Conservation (phyloP, 2,888 invertebrate genomes). For the Idaea dimidiata region DNA sequence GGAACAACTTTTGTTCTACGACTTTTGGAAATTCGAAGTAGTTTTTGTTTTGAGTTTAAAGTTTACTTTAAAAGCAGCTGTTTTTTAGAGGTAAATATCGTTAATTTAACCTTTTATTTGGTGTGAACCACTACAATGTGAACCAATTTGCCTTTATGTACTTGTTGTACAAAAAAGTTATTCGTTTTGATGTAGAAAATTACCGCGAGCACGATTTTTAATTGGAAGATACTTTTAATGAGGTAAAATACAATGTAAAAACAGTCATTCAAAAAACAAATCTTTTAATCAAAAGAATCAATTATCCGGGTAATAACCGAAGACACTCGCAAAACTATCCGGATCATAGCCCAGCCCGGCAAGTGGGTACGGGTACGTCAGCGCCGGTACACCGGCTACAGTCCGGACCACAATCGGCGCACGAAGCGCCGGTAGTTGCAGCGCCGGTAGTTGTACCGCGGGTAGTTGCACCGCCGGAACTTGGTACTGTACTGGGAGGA, state of each 20-base stretch:
- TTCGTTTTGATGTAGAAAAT: too few relatives aligned
- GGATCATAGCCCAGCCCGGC: constrained; percentile 29
- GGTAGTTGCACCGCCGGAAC: constrained; percentile 7
- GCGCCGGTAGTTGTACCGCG: constrained; percentile 11
- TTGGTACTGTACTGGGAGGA: constrained; percentile 17
- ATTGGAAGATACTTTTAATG: neutral
- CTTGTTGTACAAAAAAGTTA: too few relatives aligned
- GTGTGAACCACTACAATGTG: too few relatives aligned
- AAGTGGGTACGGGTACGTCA: constrained; percentile 9
- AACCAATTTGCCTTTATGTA: too few relatives aligned
- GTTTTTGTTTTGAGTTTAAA: too few relatives aligned
- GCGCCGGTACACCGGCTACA: neutral
- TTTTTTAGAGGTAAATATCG: too few relatives aligned
- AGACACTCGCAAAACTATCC: constrained; percentile 33
- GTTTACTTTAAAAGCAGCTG: too few relatives aligned
- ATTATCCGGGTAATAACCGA: constrained; percentile 39
- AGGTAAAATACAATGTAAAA: neutral
- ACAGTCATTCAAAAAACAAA: neutral
- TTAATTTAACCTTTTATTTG: too few relatives aligned
- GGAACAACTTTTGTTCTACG: too few relatives aligned
- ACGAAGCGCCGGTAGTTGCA: constrained; percentile 3
- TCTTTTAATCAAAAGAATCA: constrained; percentile 12
- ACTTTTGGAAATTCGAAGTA: too few relatives aligned
- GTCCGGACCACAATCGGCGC: neutral
- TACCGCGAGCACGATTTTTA: too few relatives aligned